Percentiles rank a stretch among this genome's conserved stretches.
Evolutionary conservation across 1,140 invertebrate genomes (phyloP).

Genomic region (Helicoverpa armigera): DNA sequence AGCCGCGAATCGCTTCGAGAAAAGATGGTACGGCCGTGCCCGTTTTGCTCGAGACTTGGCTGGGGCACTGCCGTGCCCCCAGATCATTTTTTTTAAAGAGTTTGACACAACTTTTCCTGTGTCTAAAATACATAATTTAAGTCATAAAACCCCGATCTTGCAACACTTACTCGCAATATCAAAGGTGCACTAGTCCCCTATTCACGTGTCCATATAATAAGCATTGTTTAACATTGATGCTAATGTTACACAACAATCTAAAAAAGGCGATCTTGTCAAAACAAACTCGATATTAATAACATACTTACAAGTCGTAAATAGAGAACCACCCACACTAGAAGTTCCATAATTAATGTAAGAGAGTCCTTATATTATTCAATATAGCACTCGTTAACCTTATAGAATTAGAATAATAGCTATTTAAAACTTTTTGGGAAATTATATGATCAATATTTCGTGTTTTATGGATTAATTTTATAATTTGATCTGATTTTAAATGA

Average conservation of each 20-base stretch:
- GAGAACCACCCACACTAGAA: neutral
- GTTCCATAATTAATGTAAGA: neutral
- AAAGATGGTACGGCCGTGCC: too few species aligned
- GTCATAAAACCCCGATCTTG: too few species aligned
- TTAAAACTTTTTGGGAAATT: neutral
- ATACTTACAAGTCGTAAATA: neutral
- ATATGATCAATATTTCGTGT: neutral
- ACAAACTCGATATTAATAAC: conserved; percentile 7
- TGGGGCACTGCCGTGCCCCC: too few species aligned
- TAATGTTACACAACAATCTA: neutral
- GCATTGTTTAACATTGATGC: too few species aligned
- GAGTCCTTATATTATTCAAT: conserved; percentile 21
- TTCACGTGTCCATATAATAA: too few species aligned
- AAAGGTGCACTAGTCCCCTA: too few species aligned
- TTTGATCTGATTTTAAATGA: neutral
- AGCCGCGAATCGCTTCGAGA: too few species aligned
- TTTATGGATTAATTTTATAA: neutral
- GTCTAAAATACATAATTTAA: too few species aligned
- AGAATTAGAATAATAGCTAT: neutral
- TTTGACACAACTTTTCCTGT: too few species aligned
- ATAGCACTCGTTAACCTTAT: conserved; percentile 3
- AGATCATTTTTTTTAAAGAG: too few species aligned
- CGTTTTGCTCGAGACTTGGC: too few species aligned
- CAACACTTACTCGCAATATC: too few species aligned
- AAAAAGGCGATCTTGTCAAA: conserved; percentile 16